phyloP scores from a whole-genome alignment of 2,113 vertebrate species.

The Taurulus bubalis region DNA sequence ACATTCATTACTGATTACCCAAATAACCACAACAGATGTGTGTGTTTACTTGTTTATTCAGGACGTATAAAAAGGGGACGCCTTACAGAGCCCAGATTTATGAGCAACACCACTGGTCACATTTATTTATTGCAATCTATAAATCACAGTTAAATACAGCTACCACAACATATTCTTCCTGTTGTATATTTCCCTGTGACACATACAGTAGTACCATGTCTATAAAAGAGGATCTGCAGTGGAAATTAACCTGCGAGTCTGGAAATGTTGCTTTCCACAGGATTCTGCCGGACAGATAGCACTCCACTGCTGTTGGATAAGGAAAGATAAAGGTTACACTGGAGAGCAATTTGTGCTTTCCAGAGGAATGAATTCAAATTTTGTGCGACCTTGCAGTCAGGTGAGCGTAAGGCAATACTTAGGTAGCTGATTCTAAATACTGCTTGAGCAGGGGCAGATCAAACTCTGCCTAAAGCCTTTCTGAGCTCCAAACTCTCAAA shows the following conservation, averaged over 20 bases:
- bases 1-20: not conserved
- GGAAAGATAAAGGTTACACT: conserved; percentile 60
- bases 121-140: conserved; percentile 43
- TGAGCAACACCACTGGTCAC: conserved; percentile 10
- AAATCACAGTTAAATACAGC: conserved; percentile 54
- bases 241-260: conserved; percentile 27
- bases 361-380: conserved; percentile 54
- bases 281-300: conserved; percentile 21
- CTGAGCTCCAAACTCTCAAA: conserved; percentile 72
- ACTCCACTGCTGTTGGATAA: conserved; percentile 22
- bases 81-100: conserved; percentile 24
- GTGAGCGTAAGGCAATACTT: conserved; percentile 61
- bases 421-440: conserved; percentile 56
- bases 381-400: conserved; percentile 72
- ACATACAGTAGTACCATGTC: conserved; percentile 8
- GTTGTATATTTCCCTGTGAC: conserved; percentile 33
- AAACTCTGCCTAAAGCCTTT: conserved; percentile 64
- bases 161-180: conserved; percentile 8
- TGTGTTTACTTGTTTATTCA: conserved; percentile 8
- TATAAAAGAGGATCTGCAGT: conserved; percentile 30
- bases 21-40: not conserved
- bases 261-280: conserved; percentile 26
- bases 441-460: conserved; percentile 50
- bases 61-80: conserved; percentile 2
- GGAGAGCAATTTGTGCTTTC: conserved; percentile 52